phyloP scores from a whole-genome alignment of 2,888 invertebrate species.

The Amphipyra tragopoginis region DNA sequence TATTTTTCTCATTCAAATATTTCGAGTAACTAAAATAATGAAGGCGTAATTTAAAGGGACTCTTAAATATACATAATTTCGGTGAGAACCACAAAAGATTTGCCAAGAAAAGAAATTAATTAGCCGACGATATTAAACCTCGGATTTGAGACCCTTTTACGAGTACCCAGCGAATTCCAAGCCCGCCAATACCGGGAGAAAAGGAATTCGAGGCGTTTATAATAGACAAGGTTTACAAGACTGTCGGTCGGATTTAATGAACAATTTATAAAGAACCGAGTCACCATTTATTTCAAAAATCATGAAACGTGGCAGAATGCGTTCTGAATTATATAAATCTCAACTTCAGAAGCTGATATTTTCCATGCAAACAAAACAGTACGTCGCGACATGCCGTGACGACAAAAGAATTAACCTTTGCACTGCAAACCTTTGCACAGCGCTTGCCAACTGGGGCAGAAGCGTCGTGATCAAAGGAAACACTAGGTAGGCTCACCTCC shows the following conservation, averaged over 20 bases:
- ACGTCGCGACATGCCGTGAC: conserved; percentile 33
- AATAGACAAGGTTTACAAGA: conserved; percentile 52
- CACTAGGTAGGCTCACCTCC: conserved; percentile 69
- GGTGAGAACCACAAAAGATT: conserved; percentile 48
- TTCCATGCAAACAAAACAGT: conserved; percentile 9
- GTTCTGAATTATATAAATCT: conserved; percentile 12
- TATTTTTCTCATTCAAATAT: conserved; percentile 4
- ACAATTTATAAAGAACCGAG: conserved; percentile 47
- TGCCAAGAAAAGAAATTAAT: conserved; percentile 62
- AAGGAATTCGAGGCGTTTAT: conserved; percentile 58
- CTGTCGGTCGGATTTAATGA: conserved; percentile 54
- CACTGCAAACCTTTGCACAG: conserved; percentile 63
- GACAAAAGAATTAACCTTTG: conserved; percentile 71
- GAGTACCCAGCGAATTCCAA: conserved; percentile 50
- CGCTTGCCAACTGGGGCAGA: conserved; percentile 76
- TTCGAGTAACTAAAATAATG: conserved; percentile 20
- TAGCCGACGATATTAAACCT: conserved; percentile 59
- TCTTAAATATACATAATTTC: conserved; percentile 44
- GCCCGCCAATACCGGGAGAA: conserved; percentile 47
- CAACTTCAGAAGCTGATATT: conserved; percentile 13
- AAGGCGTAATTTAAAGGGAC: conserved; percentile 29
- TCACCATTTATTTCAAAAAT: conserved; percentile 30
- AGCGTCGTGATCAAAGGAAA: conserved; percentile 76
- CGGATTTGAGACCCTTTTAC: conserved; percentile 59
- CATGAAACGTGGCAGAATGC: neutral